Percentiles rank a stretch among this genome's conserved stretches.
Evolutionary conservation across 1,140 invertebrate species (phyloP).

Genomic region (Leptonema lineaticorne): DNA sequence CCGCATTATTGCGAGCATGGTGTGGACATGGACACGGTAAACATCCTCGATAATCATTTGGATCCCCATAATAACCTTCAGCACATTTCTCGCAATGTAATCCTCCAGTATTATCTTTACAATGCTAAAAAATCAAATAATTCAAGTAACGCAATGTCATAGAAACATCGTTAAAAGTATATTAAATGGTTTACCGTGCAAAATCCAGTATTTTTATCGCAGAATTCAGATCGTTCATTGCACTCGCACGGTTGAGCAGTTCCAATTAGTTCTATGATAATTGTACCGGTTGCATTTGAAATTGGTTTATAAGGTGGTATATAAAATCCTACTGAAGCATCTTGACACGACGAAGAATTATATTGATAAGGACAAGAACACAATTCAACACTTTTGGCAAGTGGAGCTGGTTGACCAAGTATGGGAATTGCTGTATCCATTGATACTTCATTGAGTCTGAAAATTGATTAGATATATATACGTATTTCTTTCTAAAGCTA

Average conservation of each 20-base stretch:
- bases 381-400: slow-evolving; percentile 83
- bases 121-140: slow-evolving; percentile 80
- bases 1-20: slow-evolving; percentile 70
- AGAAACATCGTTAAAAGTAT: no score
- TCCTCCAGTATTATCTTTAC: slow-evolving; percentile 78
- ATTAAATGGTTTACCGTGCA: slow-evolving; percentile 81
- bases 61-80: slow-evolving; percentile 77
- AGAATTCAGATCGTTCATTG: slow-evolving; percentile 74
- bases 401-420: slow-evolving; percentile 60
- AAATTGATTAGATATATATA: no score
- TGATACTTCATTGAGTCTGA: slow-evolving; percentile 73
- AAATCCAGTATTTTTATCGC: slow-evolving; percentile 81
- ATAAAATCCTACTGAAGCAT: slow-evolving; percentile 84
- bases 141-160: no score
- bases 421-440: slow-evolving; percentile 78
- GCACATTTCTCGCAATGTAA: slow-evolving; percentile 74
- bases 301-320: slow-evolving; percentile 46
- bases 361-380: slow-evolving; percentile 84
- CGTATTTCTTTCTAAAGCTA: no score
- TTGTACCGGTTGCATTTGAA: slow-evolving; percentile 54
- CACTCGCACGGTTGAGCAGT: slow-evolving; percentile 79
- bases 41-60: slow-evolving; percentile 66
- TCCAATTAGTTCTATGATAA: slow-evolving; percentile 77
- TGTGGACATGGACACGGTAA: slow-evolving; percentile 83
- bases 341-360: slow-evolving; percentile 80